Evolutionary conservation across 2,113 vertebrate genomes (phyloP).

Genomic region (Sprattus sprattus): DNA sequence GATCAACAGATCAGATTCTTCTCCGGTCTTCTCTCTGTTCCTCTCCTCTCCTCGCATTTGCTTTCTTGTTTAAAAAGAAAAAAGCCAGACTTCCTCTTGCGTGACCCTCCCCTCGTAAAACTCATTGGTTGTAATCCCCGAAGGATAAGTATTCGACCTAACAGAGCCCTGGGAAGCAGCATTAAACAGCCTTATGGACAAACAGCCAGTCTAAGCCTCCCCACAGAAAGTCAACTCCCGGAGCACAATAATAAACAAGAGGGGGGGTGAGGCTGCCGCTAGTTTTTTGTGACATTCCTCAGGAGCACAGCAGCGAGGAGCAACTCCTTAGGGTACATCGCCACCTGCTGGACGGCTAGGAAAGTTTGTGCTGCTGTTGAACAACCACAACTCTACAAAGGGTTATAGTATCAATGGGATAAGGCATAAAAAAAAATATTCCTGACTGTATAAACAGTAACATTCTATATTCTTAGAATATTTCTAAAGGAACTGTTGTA

Average conservation of each 20-base stretch:
- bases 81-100: slow-evolving; percentile 58
- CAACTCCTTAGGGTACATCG: neutral
- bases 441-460: neutral
- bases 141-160: slow-evolving; percentile 38
- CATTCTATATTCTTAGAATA: too few species aligned
- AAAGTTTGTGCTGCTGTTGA: neutral
- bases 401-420: too few species aligned
- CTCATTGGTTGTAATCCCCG: slow-evolving; percentile 33
- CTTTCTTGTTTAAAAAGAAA: slow-evolving; percentile 9
- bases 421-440: neutral
- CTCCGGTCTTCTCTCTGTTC: neutral
- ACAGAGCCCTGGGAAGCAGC: slow-evolving; percentile 26
- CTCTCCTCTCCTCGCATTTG: neutral
- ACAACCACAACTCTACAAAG: neutral
- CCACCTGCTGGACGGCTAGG: neutral
- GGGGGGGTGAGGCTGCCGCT: neutral
- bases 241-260: neutral
- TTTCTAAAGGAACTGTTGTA: too few species aligned
- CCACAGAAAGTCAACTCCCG: neutral
- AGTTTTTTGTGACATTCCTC: neutral
- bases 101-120: slow-evolving; percentile 42
- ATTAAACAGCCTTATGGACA: neutral
- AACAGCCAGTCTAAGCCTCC: neutral
- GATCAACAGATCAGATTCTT: slow-evolving; percentile 2
- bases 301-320: neutral